Base-by-base conservation (phyloP, 2,113 vertebrate species). In the Ancistrus triradiatus region DNA sequence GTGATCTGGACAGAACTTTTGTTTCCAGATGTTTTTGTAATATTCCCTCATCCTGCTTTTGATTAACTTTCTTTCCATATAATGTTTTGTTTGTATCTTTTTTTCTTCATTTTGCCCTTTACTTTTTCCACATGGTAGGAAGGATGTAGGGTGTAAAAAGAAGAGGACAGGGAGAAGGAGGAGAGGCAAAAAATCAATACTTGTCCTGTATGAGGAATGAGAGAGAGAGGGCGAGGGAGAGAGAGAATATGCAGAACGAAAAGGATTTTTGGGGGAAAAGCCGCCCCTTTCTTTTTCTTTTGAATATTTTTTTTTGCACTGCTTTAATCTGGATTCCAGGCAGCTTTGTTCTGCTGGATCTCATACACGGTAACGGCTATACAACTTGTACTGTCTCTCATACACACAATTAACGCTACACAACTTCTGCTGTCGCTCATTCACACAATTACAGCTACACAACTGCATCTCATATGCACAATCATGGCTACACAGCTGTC, bases 141-240 rank as follows among this genome's bases (percentile, higher is more conserved):
- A 18, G 40, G 2, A 25, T 24, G n/a, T 24, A 19, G 11, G 38
- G 24, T 28, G 37, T 15, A 27, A 14, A 38, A 35, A 48, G 27
- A 68, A 7, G 25, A 59, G 57, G 17, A 24, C 11, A 53, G 17
- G 22, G 14, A 51, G 47, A 22, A 21, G 6, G 18, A 38, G 19
- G 38, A 44, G 38, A 15, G 6, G 7, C 27, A 31, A 31, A 31
- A 46, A 28, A 44, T 71, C 72, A 74, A 74, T 74, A 74, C 56
- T 42, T 58, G 63, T 64, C 46, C 51, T 47, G 58, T 61, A 61
- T 59, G 57, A 53, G 58, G 40, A 66, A 69, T 70, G 62, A 57
- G 38, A 15, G 27, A 59, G 4, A 52, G 18, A 14, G 17, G 25
- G 24, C 7, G 5, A 22, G 18, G 4, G 21, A 28, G 38, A 7